Conservation (phyloP, 2,797 vertebrate species). For the Lepilemur septentrionalis region DNA sequence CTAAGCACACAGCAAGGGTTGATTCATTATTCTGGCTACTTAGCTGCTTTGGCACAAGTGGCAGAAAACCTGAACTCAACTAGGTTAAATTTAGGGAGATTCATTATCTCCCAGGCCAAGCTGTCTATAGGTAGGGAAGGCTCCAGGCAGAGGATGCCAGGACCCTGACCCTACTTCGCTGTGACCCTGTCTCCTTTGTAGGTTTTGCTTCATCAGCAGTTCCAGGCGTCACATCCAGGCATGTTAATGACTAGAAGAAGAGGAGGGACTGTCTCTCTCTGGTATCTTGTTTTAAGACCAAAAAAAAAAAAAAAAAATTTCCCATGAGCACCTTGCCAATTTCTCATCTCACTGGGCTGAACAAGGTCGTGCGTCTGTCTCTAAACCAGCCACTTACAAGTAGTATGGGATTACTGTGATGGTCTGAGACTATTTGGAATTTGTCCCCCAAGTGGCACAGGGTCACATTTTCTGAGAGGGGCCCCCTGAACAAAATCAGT, state of each 20-base stretch:
- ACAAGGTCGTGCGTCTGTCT: not conserved
- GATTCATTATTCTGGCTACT: conserved; percentile 20
- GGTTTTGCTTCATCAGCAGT: not conserved
- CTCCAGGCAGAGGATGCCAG: not conserved
- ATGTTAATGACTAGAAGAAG: not conserved
- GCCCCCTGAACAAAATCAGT: not conserved
- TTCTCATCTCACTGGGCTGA: not conserved
- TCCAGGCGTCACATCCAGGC: not conserved
- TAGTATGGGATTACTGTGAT: not conserved
- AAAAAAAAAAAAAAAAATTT: not conserved
- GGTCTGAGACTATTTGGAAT: not conserved
- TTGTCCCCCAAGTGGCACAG: not conserved
- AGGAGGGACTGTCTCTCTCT: not conserved
- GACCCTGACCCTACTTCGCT: not conserved
- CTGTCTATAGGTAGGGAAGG: not conserved
- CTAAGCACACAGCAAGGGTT: not conserved
- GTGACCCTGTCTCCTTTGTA: not conserved
- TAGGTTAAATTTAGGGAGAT: not conserved
- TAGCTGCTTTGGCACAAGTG: not conserved
- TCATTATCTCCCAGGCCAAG: not conserved
- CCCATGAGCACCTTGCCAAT: not conserved
- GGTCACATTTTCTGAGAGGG: not conserved
- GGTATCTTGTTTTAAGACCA: not conserved
- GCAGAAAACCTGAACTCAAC: not conserved
- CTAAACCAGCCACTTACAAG: not conserved